Percentiles rank a stretch among this genome's conserved stretches.
phyloP scores from a whole-genome alignment of 2,113 vertebrate genomes.

The Gallinago undulata region DNA sequence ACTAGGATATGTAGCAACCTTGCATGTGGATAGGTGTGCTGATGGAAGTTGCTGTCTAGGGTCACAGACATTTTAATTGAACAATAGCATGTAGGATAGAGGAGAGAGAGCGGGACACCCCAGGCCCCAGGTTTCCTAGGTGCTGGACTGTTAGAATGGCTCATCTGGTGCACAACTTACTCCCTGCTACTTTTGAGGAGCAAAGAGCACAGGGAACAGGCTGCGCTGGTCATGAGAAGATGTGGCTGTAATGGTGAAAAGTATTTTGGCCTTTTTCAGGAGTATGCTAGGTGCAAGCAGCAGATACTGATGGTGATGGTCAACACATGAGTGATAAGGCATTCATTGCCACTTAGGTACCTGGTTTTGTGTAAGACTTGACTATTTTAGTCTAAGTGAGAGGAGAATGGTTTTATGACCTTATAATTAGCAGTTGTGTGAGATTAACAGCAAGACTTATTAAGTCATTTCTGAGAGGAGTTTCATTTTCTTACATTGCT shows the following conservation, averaged over 20 bases:
- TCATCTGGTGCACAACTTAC: neutral
- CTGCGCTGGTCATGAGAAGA: neutral
- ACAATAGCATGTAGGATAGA: neutral
- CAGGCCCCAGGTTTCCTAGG: neutral
- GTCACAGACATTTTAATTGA: neutral
- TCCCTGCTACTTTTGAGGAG: neutral
- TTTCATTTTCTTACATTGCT: neutral
- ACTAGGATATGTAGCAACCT: neutral
- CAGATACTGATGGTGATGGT: neutral
- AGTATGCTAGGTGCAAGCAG: neutral
- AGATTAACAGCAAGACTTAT: neutral
- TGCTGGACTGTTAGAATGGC: neutral
- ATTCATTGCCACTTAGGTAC: neutral
- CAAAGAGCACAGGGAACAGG: neutral
- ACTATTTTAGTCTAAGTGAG: constrained; percentile 24
- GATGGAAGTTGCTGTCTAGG: neutral
- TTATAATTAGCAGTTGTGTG: constrained; percentile 18
- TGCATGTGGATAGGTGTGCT: neutral
- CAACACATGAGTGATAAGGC: neutral
- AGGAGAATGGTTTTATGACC: constrained; percentile 26
- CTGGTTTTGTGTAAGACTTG: constrained; percentile 1
- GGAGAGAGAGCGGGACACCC: neutral
- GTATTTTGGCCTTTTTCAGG: neutral
- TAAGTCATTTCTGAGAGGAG: constrained; percentile 25
- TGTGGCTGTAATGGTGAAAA: neutral